Percentiles rank a stretch among this genome's conserved stretches.
Conservation (phyloP, 92 coral and sea anemone species). For the Diadumene lineata region DNA sequence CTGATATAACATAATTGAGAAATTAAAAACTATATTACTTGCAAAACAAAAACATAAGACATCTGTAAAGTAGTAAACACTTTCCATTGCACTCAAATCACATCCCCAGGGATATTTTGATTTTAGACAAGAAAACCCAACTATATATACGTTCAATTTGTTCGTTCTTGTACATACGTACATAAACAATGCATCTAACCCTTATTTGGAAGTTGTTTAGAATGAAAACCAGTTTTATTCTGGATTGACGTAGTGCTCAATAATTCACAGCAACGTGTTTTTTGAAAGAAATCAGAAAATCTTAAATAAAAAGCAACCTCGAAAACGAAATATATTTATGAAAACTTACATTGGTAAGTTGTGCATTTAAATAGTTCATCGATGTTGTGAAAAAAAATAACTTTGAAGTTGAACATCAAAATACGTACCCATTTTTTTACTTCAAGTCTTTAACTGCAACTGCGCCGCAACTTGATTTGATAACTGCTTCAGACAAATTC, state of each 20-base stretch:
- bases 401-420: no score
- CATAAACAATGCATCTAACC: neutral
- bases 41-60: no score
- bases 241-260: neutral
- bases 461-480: no score
- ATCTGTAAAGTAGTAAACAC: no score
- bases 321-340: neutral
- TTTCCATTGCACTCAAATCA: no score
- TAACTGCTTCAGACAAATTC: no score
- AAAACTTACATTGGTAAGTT: no score
- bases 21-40: no score
- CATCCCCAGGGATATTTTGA: no score
- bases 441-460: neutral
- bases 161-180: neutral
- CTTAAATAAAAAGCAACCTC: neutral
- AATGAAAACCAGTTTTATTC: constrained; percentile 11
- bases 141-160: neutral
- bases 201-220: constrained; percentile 21
- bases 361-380: no score
- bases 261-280: neutral
- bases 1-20: no score
- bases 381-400: neutral
- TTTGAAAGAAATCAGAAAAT: neutral
- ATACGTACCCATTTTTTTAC: neutral
- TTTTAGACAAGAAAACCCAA: no score